Percentiles rank a stretch among this genome's conserved stretches.
phyloP scores from a whole-genome alignment of 2,888 invertebrate genomes.

The Brenthis daphne region DNA sequence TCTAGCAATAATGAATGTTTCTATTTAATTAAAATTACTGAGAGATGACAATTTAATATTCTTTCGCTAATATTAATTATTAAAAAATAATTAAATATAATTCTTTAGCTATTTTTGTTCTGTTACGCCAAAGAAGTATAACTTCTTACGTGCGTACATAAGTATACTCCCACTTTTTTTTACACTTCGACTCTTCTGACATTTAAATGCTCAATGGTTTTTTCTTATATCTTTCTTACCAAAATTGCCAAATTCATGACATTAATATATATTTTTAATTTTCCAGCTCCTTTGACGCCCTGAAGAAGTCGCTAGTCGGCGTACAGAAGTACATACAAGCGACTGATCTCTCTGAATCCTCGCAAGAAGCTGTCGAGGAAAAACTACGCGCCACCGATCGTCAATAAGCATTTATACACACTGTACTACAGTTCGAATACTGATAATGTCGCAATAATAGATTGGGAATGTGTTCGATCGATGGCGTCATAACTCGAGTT shows the following conservation, averaged over 20 bases:
- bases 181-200: too few species aligned
- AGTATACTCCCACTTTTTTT: too few species aligned
- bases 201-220: too few species aligned
- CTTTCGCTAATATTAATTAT: too few species aligned
- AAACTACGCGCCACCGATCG: conserved; percentile 97
- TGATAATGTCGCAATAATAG: conserved; percentile 19
- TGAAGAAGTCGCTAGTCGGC: conserved; percentile 98
- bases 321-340: conserved; percentile 99
- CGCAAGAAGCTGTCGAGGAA: conserved; percentile 96
- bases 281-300: conserved; percentile 96
- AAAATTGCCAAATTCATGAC: too few species aligned
- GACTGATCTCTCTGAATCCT: conserved; percentile 96
- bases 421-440: background rate
- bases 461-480: background rate
- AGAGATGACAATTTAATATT: too few species aligned
- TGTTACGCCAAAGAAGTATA: too few species aligned
- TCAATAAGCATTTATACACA: conserved; percentile 84
- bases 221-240: too few species aligned
- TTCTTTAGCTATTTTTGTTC: too few species aligned
- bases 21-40: too few species aligned
- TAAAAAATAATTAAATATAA: too few species aligned
- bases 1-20: background rate
- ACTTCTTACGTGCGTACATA: too few species aligned
- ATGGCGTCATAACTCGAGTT: conserved; percentile 1
- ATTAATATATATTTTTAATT: conserved; percentile 13